Evolutionary conservation across 2,797 vertebrate species (phyloP).

Genomic region (Oryzias dopingdopingensis): DNA sequence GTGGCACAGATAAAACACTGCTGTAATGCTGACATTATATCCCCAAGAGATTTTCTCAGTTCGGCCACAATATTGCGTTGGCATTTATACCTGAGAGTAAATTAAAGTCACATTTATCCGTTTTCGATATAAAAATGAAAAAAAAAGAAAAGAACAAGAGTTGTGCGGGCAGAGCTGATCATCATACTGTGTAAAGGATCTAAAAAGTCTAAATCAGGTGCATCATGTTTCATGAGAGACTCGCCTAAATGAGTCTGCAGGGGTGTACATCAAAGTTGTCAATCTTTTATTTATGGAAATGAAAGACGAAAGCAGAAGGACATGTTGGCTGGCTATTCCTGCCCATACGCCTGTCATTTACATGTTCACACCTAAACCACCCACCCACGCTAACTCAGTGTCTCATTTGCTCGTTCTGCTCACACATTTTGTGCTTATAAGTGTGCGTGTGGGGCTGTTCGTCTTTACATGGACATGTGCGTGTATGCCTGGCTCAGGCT

Average conservation of each 20-base stretch:
- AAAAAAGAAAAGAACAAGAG: background rate
- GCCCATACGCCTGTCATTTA: slow-evolving; percentile 68
- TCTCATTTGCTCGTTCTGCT: slow-evolving; percentile 49
- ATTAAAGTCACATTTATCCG: slow-evolving; percentile 12
- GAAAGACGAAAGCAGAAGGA: slow-evolving; percentile 39
- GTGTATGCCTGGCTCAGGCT: slow-evolving; percentile 46
- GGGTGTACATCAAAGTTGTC: slow-evolving; percentile 6
- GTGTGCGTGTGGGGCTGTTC: slow-evolving; percentile 1
- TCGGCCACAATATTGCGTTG: slow-evolving; percentile 18
- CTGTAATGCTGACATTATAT: slow-evolving; percentile 13
- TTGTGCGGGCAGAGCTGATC: too few relatives aligned
- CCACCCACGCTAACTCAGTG: slow-evolving; percentile 54
- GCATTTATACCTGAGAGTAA: slow-evolving; percentile 27
- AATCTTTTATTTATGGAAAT: slow-evolving; percentile 47
- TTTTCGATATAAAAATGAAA: slow-evolving; percentile 7
- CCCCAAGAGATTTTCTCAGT: slow-evolving; percentile 14
- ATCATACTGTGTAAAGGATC: slow-evolving; percentile 6
- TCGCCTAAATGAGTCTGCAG: slow-evolving; percentile 18
- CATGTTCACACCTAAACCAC: slow-evolving; percentile 67
- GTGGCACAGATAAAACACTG: slow-evolving; percentile 3
- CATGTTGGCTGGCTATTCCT: slow-evolving; percentile 53
- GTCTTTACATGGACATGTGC: slow-evolving; percentile 23
- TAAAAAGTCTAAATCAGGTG: slow-evolving; percentile 22
- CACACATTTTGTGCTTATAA: slow-evolving; percentile 28
- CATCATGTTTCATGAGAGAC: slow-evolving; percentile 21